A percentile compares a stretch with the other conserved stretches of the same genome.
Conservation (phyloP, 2,888 invertebrate species). For the Rotaria socialis region DNA sequence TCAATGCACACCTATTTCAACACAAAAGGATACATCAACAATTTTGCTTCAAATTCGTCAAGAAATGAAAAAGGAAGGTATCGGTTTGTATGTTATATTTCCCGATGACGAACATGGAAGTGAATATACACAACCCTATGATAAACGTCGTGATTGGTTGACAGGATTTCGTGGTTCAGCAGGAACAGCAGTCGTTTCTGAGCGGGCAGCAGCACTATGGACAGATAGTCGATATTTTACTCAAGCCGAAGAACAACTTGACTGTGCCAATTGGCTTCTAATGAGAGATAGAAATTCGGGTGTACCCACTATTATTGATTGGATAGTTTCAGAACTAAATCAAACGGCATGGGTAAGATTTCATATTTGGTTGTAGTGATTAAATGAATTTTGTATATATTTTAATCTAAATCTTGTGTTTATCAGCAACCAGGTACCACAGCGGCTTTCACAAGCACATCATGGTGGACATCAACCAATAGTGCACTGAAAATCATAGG, state of each 20-base stretch:
- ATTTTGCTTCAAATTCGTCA: neutral
- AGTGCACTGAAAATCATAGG: constrained; percentile 52
- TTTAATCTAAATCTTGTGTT: constrained; percentile 38
- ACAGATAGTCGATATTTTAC: constrained; percentile 92
- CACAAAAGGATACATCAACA: neutral
- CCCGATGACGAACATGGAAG: constrained; percentile 42
- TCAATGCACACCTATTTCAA: neutral
- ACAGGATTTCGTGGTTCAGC: constrained; percentile 42
- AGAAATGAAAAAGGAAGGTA: neutral
- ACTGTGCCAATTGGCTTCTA: constrained; percentile 73
- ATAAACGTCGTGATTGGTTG: constrained; percentile 44
- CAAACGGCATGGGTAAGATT: neutral
- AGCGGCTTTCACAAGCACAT: constrained; percentile 39
- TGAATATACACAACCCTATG: constrained; percentile 42
- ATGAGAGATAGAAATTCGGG: constrained; percentile 72
- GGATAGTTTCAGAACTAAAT: constrained; percentile 47
- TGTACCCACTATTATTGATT: constrained; percentile 55
- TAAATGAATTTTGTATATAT: neutral
- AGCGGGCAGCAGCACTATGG: constrained; percentile 71
- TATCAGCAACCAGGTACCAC: constrained; percentile 47
- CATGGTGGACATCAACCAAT: constrained; percentile 13
- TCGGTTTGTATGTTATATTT: constrained; percentile 6
- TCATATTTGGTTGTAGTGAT: neutral
- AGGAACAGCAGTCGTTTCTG: constrained; percentile 77
- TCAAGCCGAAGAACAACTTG: constrained; percentile 78